Base-by-base conservation (phyloP, 2,113 vertebrate species). In the Myxocyprinus asiaticus region DNA sequence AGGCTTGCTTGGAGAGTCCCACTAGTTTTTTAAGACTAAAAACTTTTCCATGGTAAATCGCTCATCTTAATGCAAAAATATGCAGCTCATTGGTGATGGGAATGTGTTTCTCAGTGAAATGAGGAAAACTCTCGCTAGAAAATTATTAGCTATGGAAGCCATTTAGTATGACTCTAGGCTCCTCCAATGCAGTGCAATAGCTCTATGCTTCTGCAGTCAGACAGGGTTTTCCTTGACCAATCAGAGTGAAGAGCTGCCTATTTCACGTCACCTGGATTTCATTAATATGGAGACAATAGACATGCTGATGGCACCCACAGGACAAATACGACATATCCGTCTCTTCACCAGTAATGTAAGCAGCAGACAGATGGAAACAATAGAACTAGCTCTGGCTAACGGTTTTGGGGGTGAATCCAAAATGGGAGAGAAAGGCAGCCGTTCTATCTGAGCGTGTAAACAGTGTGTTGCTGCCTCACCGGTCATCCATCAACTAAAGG, bases 391-490 rank as follows among this genome's bases (percentile, higher is more conserved):
- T 9, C 33, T 58, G 71, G 44, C 15, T 63, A 61, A 74, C 53
- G 45, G 51, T 71, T 33, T 48, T 67, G 74, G 58, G 53, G 78
- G 73, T 53, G 62, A 59, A 79, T 80, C 48, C 59, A 67, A 63
- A 76, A 69, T 65, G 51, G 9, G 59, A 82, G 68, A 63, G 55
- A 65, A 79, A 79, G 71, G 66, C 67, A 47, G 73, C 58, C 64
- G 48, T 48, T 78, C 68, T 59, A 44, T 71, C 51, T 45, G 63
- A 76, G 65, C 62, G 48, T 81, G 83, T 83, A 83, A 84, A 77
- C 63, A 79, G 78, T 81, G 55, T 74, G 71, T 65, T 59, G 56
- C 53, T 48, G 42, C 68, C 71, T 64, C 17, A 42, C 56, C 68
- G 71, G 58, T 58, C 81, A 69, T 81, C 56, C n/a, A 51, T 83